phyloP scores from a whole-genome alignment of 1,140 invertebrate genomes.

The Apocrypta bakeri region DNA sequence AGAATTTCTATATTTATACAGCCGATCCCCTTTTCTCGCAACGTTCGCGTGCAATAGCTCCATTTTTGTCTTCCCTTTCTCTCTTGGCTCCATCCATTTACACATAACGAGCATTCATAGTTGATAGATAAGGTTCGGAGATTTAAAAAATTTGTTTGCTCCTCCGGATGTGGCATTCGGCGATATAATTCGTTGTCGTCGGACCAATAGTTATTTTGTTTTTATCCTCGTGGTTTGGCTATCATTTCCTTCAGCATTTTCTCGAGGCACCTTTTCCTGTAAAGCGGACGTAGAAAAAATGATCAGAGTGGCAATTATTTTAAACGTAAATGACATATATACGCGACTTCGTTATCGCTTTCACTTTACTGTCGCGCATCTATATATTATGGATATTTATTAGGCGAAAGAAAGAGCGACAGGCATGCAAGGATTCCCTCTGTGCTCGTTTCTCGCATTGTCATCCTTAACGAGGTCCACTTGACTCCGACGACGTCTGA shows the following conservation, averaged over 20 bases:
- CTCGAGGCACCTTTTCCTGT: constrained; percentile 56
- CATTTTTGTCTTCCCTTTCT: background rate
- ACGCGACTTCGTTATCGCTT: background rate
- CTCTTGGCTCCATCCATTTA: background rate
- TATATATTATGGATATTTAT: background rate
- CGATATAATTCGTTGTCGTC: constrained; percentile 23
- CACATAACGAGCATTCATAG: background rate
- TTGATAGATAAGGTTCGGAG: background rate
- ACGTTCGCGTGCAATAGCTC: background rate
- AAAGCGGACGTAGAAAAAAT: constrained; percentile 31
- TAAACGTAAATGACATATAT: background rate
- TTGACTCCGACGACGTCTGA: constrained; percentile 59
- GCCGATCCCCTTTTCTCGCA: background rate
- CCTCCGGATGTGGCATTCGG: constrained; percentile 36
- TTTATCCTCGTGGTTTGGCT: constrained; percentile 38
- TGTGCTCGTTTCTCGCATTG: constrained; percentile 47
- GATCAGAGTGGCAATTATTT: background rate
- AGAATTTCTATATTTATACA: constrained; percentile 7
- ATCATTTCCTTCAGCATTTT: constrained; percentile 55
- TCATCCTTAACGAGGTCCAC: constrained; percentile 55
- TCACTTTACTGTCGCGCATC: no score
- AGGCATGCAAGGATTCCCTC: background rate
- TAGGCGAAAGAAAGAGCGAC: background rate
- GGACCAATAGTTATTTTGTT: background rate
- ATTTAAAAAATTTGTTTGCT: constrained; percentile 8